These are phyloP conservation scores for Hyperoplus immaculatus DNA, from an alignment of 2,797 vertebrate species.

Conservation along the genomic window DNA sequence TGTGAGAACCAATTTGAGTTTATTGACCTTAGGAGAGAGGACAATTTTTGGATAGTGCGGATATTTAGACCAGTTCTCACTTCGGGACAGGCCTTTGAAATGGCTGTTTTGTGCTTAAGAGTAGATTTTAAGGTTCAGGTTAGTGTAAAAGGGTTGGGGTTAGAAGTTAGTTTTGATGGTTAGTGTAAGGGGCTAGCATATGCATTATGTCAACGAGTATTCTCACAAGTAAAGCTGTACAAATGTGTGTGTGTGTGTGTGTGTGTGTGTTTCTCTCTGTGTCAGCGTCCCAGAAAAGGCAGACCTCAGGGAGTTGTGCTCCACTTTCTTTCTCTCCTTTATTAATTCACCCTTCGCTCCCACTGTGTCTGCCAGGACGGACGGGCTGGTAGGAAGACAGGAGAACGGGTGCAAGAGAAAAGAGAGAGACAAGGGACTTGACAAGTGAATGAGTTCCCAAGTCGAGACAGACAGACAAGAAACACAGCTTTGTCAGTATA, in stretches of 20 bases:
- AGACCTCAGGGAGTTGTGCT: conserved; percentile 84
- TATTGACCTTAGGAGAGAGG: too few relatives aligned
- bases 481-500: not conserved
- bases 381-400: conserved; percentile 41
- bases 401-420: conserved; percentile 29
- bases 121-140: too few relatives aligned
- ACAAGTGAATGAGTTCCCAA: conserved; percentile 44
- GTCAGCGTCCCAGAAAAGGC: conserved; percentile 84
- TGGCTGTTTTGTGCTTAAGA: too few relatives aligned
- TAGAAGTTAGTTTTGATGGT: too few relatives aligned
- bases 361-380: conserved; percentile 69
- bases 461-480: conserved; percentile 25
- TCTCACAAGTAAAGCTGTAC: not conserved
- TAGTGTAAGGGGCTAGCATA: too few relatives aligned
- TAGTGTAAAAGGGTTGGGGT: too few relatives aligned
- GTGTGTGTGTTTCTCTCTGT: conserved; percentile 60
- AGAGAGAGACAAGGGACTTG: conserved; percentile 38
- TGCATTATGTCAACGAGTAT: too few relatives aligned
- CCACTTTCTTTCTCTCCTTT: conserved; percentile 84
- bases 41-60: too few relatives aligned
- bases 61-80: too few relatives aligned
- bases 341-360: conserved; percentile 81
- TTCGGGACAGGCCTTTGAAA: too few relatives aligned
- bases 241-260: conserved; percentile 34
- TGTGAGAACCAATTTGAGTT: not conserved